These are phyloP conservation scores for Argyresthia goedartella DNA, from an alignment of 2,888 invertebrate species.

Conservation along the genomic window DNA sequence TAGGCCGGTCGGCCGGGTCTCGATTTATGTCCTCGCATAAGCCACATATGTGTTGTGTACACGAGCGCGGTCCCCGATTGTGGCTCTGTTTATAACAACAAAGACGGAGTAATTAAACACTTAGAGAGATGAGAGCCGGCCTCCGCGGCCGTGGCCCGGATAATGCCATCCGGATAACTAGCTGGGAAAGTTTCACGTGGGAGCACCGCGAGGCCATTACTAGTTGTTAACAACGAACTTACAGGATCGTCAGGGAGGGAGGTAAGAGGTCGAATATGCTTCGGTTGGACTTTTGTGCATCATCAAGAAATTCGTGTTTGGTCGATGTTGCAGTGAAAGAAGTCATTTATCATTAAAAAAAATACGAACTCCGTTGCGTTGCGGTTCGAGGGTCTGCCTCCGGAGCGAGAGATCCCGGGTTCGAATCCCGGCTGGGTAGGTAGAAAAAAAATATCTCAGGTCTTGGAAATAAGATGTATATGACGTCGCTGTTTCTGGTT, in stretches of 20 bases:
- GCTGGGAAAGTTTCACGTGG: conserved; percentile 3
- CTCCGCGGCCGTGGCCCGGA: conserved; percentile 17
- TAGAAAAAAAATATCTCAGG: no score
- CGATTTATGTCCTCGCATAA: conserved; percentile 41
- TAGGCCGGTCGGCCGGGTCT: conserved; percentile 37
- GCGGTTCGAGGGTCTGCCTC: no score
- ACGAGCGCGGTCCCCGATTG: conserved; percentile 28
- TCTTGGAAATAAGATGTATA: no score
- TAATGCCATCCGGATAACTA: conserved; percentile 19
- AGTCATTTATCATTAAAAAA: no score
- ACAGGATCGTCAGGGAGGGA: no score
- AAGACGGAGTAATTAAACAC: conserved; percentile 53
- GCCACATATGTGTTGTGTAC: conserved; percentile 37
- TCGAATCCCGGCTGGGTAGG: no score
- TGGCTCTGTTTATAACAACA: conserved; percentile 52
- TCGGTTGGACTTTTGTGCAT: no score
- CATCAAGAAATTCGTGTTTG: not conserved
- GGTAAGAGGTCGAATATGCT: no score
- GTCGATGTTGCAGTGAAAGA: no score
- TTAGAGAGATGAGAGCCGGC: conserved; percentile 32
- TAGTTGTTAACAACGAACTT: not conserved
- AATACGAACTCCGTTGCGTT: no score
- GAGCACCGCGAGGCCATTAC: not conserved
- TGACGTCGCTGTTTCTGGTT: no score
- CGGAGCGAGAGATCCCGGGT: no score